Percentiles rank a stretch among this genome's conserved stretches.
phyloP scores from a whole-genome alignment of 2,113 vertebrate genomes.

The Gasterosteus aculeatus region DNA sequence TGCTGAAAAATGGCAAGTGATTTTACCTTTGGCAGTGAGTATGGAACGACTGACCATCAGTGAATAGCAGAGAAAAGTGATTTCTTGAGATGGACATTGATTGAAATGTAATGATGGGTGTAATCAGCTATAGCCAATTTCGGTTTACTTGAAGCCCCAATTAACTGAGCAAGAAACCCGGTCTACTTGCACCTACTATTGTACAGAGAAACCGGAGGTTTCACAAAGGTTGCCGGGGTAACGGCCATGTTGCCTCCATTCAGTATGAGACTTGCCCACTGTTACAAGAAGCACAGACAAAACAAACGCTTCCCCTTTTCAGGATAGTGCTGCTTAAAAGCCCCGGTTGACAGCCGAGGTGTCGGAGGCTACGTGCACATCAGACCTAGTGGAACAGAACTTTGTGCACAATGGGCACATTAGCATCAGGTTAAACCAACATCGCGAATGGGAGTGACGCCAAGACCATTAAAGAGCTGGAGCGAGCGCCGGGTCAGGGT shows the following conservation, averaged over 20 bases:
- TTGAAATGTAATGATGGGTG: background rate
- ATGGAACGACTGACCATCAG: background rate
- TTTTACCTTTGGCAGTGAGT: background rate
- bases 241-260: constrained; percentile 10
- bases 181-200: background rate
- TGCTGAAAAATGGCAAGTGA: background rate
- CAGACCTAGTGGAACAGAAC: constrained; percentile 57
- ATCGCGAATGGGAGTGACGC: constrained; percentile 59
- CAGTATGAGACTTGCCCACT: background rate
- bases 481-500: constrained; percentile 35
- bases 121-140: background rate
- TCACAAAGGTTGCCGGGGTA: background rate
- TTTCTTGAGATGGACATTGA: background rate
- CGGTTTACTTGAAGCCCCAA: background rate
- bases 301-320: constrained; percentile 43
- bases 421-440: constrained; percentile 81
- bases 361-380: constrained; percentile 37
- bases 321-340: constrained; percentile 47
- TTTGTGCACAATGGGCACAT: constrained; percentile 60
- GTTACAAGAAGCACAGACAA: constrained; percentile 24
- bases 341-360: constrained; percentile 59
- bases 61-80: background rate
- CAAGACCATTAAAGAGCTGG: constrained; percentile 67
- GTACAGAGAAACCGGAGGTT: background rate
- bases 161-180: background rate